Percentiles rank a stretch among this genome's conserved stretches.
Conservation (phyloP, 2,113 vertebrate genomes). For the Pagrus major region DNA sequence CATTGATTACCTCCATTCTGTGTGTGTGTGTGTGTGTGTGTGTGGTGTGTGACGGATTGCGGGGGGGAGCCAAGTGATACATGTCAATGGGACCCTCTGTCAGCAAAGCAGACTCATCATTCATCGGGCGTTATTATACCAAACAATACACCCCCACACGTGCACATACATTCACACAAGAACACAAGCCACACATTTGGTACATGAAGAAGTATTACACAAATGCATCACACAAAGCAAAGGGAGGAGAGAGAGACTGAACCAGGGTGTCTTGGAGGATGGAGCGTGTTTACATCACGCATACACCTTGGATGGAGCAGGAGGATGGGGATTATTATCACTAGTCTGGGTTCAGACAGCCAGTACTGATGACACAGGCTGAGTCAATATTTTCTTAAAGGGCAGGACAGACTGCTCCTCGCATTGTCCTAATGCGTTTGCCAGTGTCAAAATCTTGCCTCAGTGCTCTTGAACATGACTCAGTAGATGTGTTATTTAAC, state of each 20-base stretch:
- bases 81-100: slow-evolving; percentile 73
- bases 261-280: slow-evolving; percentile 30
- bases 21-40: slow-evolving; percentile 31
- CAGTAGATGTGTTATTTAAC: slow-evolving; percentile 44
- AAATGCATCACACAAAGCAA: slow-evolving; percentile 16
- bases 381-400: slow-evolving; percentile 54
- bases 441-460: slow-evolving; percentile 45
- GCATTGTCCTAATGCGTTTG: slow-evolving; percentile 3
- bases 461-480: slow-evolving; percentile 10
- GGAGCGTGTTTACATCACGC: slow-evolving; percentile 44
- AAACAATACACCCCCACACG: slow-evolving; percentile 53
- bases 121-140: slow-evolving; percentile 77
- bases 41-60: slow-evolving; percentile 73
- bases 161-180: not conserved
- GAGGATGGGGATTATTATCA: slow-evolving; percentile 58
- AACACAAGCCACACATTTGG: not conserved
- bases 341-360: slow-evolving; percentile 31
- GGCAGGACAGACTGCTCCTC: slow-evolving; percentile 7
- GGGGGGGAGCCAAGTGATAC: slow-evolving; percentile 73
- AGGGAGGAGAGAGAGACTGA: slow-evolving; percentile 13
- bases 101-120: slow-evolving; percentile 68
- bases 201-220: not conserved
- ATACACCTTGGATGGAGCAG: slow-evolving; percentile 25
- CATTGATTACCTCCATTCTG: slow-evolving; percentile 79
- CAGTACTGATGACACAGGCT: slow-evolving; percentile 40